Evolutionary conservation across 2,797 vertebrate genomes (phyloP), one percentile per base, ranked within the genome.

Genomic region (Cossypha polioptera): DNA sequence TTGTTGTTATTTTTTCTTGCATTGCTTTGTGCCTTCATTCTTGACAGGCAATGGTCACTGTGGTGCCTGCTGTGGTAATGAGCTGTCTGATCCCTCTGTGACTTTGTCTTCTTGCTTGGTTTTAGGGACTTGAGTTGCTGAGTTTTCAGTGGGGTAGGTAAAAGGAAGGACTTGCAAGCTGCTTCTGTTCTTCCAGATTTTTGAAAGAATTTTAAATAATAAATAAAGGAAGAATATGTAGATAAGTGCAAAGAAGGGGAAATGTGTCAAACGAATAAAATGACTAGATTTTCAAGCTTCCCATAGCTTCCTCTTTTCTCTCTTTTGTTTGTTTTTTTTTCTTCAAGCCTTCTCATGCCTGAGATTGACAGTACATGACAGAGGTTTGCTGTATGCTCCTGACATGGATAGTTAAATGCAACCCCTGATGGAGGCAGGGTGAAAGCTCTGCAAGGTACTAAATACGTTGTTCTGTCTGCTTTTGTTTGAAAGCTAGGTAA

Each of bases 321-420:
- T 53, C 7, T 38, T 45, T 18, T 9, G 48, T 4, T 43, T 5
- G 1, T 14, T 2, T 14, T 10, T 10, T 4, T 13, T 9, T 0
- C 6, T 53, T 72, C 19, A 58, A 75, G 28, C 17, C 7, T 3
- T 45, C 26, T 75, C 5, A 11, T 45, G 31, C 19, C 54, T 5
- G 13, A 53, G 36, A 12, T 24, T 69, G 43, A 13, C 18, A 13
- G 25, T 67, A 8, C 0, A 0, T 48, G 38, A 15, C 36, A 66
- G 25, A 45, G 26, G 9, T 62, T 81, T 78, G 29, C 69, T 78
- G 5, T 69, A 1, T 48, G 33, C 31, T 79, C 40, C 33, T 51
- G 33, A 31, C 18, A 4, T 5, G 20, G 35, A 5, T 33, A 72
- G 66, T 38, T 1, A 2, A 57, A 42, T 35, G 33, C 16, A 82